Percentiles rank a stretch among this genome's conserved stretches.
Conservation (phyloP, 2,888 invertebrate genomes). For the Thymelicus lineola region DNA sequence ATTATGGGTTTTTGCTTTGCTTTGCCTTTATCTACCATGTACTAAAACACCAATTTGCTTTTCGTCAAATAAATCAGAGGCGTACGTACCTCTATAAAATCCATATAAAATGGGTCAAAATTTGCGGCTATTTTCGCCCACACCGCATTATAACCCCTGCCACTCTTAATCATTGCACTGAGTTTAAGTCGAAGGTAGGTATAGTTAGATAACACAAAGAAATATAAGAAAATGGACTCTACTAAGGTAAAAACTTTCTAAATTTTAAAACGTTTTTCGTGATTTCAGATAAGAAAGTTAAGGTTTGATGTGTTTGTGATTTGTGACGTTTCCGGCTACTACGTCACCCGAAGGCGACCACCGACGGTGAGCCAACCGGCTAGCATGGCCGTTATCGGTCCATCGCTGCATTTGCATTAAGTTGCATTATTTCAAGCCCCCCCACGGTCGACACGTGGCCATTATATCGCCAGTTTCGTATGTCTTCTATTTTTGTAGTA, state of each 20-base stretch:
- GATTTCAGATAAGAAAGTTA: constrained; percentile 15
- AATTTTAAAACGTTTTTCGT: constrained; percentile 1
- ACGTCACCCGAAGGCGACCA: constrained; percentile 16
- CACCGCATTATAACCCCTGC: neutral
- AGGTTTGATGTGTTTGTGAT: constrained; percentile 47
- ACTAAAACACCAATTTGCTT: no score
- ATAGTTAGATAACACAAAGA: neutral
- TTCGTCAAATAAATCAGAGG: no score
- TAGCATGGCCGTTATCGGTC: constrained; percentile 56
- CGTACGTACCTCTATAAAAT: no score
- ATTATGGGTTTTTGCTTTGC: no score
- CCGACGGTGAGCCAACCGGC: constrained; percentile 45
- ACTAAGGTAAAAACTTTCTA: neutral
- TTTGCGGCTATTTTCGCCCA: neutral
- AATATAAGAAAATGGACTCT: no score
- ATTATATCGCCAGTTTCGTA: constrained; percentile 45
- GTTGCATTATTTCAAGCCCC: constrained; percentile 59
- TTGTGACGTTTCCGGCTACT: constrained; percentile 55
- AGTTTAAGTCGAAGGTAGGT: neutral
- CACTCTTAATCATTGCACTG: constrained; percentile 1
- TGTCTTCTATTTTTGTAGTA: constrained; percentile 30
- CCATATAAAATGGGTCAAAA: no score
- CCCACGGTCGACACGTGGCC: constrained; percentile 41
- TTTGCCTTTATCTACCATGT: no score
- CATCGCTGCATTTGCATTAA: constrained; percentile 73